A percentile compares a stretch with the other conserved stretches of the same genome.
Conservation (phyloP, 1,140 invertebrate genomes). For the Philotrypesis tridentata region DNA sequence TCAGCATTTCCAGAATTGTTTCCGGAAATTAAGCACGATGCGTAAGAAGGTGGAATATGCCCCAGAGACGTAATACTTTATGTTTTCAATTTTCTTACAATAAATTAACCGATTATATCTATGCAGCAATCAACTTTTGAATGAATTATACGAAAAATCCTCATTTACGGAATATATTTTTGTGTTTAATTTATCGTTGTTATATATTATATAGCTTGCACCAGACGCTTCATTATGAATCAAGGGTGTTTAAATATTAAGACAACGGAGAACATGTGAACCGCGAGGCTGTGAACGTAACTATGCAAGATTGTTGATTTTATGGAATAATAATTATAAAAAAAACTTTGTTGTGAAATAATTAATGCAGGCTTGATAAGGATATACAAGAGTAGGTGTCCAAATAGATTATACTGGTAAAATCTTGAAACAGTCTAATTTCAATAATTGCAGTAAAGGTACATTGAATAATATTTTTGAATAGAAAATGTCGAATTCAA, state of each 20-base stretch:
- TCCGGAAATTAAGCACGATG: too few species aligned
- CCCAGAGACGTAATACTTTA: too few species aligned
- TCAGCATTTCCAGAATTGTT: too few species aligned
- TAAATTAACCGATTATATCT: too few species aligned
- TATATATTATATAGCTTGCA: background rate
- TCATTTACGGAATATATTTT: background rate
- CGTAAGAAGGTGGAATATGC: too few species aligned
- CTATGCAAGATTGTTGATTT: background rate
- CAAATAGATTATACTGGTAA: background rate
- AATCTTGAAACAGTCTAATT: background rate
- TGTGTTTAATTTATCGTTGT: background rate
- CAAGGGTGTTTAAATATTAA: background rate
- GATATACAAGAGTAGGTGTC: background rate
- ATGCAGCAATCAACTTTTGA: too few species aligned
- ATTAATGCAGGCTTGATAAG: background rate
- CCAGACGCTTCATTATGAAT: background rate
- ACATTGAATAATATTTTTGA: too few species aligned
- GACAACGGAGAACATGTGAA: background rate
- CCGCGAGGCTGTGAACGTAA: background rate
- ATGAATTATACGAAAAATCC: background rate
- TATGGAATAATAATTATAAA: background rate
- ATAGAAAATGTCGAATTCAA: background rate
- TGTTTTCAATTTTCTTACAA: too few species aligned
- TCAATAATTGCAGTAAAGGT: too few species aligned
- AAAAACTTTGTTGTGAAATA: background rate